phyloP scores from a whole-genome alignment of 1,140 invertebrate species.

The Cyrtorhinus lividipennis region DNA sequence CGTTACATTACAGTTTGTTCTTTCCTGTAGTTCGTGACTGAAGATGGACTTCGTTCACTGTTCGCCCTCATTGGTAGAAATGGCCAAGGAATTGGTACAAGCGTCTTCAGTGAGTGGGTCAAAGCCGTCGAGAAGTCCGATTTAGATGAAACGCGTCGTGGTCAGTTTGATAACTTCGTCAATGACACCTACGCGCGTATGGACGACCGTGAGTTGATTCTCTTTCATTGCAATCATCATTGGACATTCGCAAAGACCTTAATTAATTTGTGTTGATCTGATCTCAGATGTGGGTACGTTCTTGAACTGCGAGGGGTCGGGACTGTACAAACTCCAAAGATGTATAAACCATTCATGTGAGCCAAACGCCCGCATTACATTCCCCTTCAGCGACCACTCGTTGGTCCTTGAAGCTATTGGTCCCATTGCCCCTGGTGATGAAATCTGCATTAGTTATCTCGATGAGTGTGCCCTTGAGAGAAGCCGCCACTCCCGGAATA shows the following conservation, averaged over 20 bases:
- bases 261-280: too few relatives aligned
- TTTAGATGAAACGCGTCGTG: slow-evolving; percentile 47
- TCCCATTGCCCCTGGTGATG: slow-evolving; percentile 65
- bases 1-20: too few relatives aligned
- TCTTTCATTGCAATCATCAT: slow-evolving; percentile 11
- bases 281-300: slow-evolving; percentile 67
- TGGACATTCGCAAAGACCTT: not conserved
- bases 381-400: slow-evolving; percentile 68
- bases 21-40: slow-evolving; percentile 66
- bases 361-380: slow-evolving; percentile 74
- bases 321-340: slow-evolving; percentile 71
- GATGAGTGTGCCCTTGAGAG: slow-evolving; percentile 66
- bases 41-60: slow-evolving; percentile 71
- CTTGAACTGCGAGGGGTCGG: slow-evolving; percentile 86
- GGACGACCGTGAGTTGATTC: slow-evolving; percentile 48
- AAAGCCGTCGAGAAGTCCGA: slow-evolving; percentile 53
- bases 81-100: slow-evolving; percentile 86
- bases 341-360: slow-evolving; percentile 82
- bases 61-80: slow-evolving; percentile 84
- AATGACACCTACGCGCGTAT: slow-evolving; percentile 70
- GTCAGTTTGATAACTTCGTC: slow-evolving; percentile 56
- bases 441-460: slow-evolving; percentile 83
- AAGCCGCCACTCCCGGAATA: slow-evolving; percentile 73
- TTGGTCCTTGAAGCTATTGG: slow-evolving; percentile 58
- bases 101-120: slow-evolving; percentile 72